Evolutionary conservation across 2,888 invertebrate species (phyloP), one percentile per base, ranked within the genome.

Genomic region (Cerastis leucographa): DNA sequence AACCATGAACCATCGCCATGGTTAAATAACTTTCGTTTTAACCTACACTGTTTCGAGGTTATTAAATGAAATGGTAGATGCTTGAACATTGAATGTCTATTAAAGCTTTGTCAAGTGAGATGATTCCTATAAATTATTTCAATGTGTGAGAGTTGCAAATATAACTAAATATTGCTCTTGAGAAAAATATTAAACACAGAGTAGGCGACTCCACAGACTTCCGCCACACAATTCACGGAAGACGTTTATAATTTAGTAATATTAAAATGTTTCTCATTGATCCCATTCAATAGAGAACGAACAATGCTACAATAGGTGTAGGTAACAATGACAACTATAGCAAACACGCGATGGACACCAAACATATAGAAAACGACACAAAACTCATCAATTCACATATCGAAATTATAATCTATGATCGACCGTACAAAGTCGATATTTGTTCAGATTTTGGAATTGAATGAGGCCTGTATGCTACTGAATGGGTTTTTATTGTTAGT

Each of bases 251-350:
- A 96, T 96, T 96, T 95, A 94, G 95, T 94, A 95, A 96, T 96
- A 96, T 96, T 96, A 96, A 96, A 96, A 96, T 96, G 96, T 96
- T 96, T 96, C 96, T 91, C 96, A 96, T 96, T 95, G 96, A 96
- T 96, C 92, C 90, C 86, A 85, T 87, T 90, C 90, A 92, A 96
- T 96, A 95, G 95, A 91, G 88, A 85, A 88, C 90, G 93, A 95
- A 96, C 96, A 96, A 96, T 95, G 86, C 85, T 88, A 96, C 96
- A 96, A 96, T 95, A 91, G 94, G 96, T 95, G 91, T 95, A 95
- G 92, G 94, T 96, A 96, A 96, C 96, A 96, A 96, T 96, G 96
- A 96, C 95, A 92, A 95, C 94, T 95, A 94, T 92, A 92, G 94
- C 96, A 96, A 96, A 96, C 96, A 96, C 94, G 93, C 92, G 95